These are phyloP conservation scores for Euclidia mi DNA, from an alignment of 2,888 invertebrate species.

Conservation along the genomic window DNA sequence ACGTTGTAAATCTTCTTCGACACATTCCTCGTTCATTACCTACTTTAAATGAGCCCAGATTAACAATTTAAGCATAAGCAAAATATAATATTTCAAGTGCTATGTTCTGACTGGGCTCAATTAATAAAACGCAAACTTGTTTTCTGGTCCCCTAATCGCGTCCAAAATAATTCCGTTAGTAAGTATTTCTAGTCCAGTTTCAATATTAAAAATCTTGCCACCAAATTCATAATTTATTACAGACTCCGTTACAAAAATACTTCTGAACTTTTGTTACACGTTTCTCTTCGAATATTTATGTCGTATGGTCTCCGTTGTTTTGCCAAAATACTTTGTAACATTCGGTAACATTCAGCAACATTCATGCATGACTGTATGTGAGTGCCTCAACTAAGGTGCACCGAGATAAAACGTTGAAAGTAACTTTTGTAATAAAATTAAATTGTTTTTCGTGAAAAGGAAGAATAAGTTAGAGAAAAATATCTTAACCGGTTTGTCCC, in stretches of 20 bases:
- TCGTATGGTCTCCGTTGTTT: slow-evolving; percentile 54
- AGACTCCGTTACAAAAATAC: slow-evolving; percentile 17
- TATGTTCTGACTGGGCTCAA: too few species aligned
- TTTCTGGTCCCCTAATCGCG: neutral
- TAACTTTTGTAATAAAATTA: slow-evolving; percentile 48
- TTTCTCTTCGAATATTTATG: slow-evolving; percentile 53
- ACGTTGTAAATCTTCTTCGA: too few species aligned
- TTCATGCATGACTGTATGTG: slow-evolving; percentile 44
- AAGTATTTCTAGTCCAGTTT: slow-evolving; percentile 14
- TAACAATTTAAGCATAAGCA: too few species aligned
- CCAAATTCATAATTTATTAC: slow-evolving; percentile 38
- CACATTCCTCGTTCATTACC: too few species aligned
- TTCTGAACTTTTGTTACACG: slow-evolving; percentile 33
- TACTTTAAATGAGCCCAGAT: too few species aligned
- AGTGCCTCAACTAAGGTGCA: slow-evolving; percentile 43
- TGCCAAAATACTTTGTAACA: slow-evolving; percentile 60
- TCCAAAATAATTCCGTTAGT: slow-evolving; percentile 15
- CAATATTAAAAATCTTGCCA: slow-evolving; percentile 32
- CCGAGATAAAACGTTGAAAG: slow-evolving; percentile 31
- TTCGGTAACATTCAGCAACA: slow-evolving; percentile 29
- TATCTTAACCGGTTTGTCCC: too few species aligned
- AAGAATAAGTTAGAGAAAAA: slow-evolving; percentile 9
- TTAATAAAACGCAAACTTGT: neutral
- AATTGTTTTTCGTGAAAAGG: slow-evolving; percentile 35
- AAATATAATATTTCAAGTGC: too few species aligned